phyloP scores from a whole-genome alignment of 1,140 invertebrate genomes.

The Lasioglossum baleicum region DNA sequence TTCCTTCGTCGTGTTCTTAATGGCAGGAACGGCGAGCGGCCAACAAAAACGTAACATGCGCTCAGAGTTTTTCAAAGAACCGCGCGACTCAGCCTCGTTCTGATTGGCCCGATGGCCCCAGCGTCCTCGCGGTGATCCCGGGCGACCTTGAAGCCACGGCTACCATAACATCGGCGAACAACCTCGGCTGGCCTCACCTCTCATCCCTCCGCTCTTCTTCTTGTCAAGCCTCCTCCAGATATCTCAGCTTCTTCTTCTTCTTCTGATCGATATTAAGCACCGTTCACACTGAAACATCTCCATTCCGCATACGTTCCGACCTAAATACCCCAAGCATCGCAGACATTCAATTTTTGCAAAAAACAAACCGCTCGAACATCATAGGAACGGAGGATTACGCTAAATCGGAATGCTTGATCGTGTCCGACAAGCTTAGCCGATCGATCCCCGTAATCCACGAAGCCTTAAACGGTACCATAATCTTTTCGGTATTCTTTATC shows the following conservation, averaged over 20 bases:
- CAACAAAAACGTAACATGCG: slow-evolving; percentile 40
- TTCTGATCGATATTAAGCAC: slow-evolving; percentile 15
- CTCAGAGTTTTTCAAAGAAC: slow-evolving; percentile 58
- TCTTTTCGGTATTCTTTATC: too few species aligned
- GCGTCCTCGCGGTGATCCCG: slow-evolving; percentile 70
- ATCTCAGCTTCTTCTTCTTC: slow-evolving; percentile 26
- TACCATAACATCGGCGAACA: slow-evolving; percentile 67
- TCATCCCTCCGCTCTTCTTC: slow-evolving; percentile 35
- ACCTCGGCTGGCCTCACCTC: slow-evolving; percentile 60
- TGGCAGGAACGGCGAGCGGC: background rate
- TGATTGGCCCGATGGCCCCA: slow-evolving; percentile 54
- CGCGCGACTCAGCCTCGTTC: slow-evolving; percentile 12
- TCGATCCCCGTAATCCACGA: slow-evolving; percentile 28
- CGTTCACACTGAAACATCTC: background rate
- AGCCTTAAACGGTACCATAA: slow-evolving; percentile 13
- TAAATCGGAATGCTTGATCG: background rate
- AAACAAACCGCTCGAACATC: background rate
- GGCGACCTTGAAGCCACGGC: slow-evolving; percentile 67
- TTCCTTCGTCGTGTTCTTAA: slow-evolving; percentile 18
- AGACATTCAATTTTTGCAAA: too few species aligned
- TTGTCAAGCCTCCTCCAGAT: slow-evolving; percentile 32
- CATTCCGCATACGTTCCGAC: background rate
- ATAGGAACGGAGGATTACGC: background rate
- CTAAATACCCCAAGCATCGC: too few species aligned
- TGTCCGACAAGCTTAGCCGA: background rate